Evolutionary conservation across 2,888 invertebrate species (phyloP), one percentile per base, ranked within the genome.

Genomic region (Allophyes oxyacanthae): DNA sequence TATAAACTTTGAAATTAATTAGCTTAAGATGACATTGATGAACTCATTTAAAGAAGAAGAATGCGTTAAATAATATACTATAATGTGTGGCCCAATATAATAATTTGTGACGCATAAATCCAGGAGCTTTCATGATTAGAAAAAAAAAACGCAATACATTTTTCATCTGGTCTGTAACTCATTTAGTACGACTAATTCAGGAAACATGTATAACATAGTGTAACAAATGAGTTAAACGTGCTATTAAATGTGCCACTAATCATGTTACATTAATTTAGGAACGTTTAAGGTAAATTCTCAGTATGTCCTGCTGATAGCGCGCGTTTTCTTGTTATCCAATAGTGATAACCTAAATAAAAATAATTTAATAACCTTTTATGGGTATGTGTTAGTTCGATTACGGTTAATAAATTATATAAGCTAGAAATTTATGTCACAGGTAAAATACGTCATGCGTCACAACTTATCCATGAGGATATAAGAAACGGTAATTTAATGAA

Each of bases 341-440:
- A 44, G n/a, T 45, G 11, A 33, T 64, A 57, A 25, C 10, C 7
- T 14, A 14, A 44, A n/a, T n/a, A n/a, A 41, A 20, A 37, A 46
- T 38, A 1, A 10, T 54, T 25, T 43, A 48, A 6, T 14, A 6
- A 10, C 33, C 14, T 0, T 41, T 10, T 49, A 33, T 32, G 30
- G 48, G 4, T 10, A n/a, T n/a, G n/a, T n/a, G 4, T 37, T 10
- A 37, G 15, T 37, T 37, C 10, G 6, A 38, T 38, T n/a, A 25
- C 20, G 38, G 10, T 37, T 32, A n/a, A n/a, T 2, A 32, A 4
- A n/a, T 32, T 1, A 1, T 52, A n/a, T n/a, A n/a, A n/a, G n/a
- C n/a, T n/a, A n/a, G n/a, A n/a, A n/a, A n/a, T n/a, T 33, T 56
- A 36, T 49, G 32, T 57, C 40, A 62, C 20, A 33, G 14, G 30